Evolutionary conservation across 2,888 invertebrate genomes (phyloP).

Genomic region (Lypha dubia): DNA sequence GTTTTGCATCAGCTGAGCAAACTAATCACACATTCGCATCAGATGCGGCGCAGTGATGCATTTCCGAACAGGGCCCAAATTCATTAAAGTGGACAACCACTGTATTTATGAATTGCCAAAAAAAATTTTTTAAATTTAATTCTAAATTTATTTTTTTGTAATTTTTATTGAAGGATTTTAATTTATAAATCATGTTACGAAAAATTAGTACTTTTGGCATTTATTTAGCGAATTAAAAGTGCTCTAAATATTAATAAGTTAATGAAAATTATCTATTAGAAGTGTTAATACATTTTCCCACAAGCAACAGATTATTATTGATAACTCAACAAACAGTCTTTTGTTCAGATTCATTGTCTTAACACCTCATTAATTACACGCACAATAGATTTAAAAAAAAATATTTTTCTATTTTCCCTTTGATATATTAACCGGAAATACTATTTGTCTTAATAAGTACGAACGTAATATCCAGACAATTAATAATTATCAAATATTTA

Average conservation of each 20-base stretch:
- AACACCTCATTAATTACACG: slow-evolving; percentile 3
- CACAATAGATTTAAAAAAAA: neutral
- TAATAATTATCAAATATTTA: slow-evolving; percentile 37
- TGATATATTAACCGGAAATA: slow-evolving; percentile 29
- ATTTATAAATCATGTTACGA: neutral
- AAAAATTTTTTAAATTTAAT: no score
- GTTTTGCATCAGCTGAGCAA: no score
- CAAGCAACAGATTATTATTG: neutral
- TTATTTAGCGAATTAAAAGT: neutral
- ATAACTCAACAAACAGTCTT: neutral
- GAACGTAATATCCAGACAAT: slow-evolving; percentile 12
- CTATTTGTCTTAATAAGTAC: slow-evolving; percentile 8
- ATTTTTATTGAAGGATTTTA: no score
- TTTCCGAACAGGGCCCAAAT: no score
- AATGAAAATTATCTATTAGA: neutral
- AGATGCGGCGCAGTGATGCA: no score
- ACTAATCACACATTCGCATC: no score
- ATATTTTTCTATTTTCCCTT: slow-evolving; percentile 1
- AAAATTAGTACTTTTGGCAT: neutral
- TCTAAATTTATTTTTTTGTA: no score
- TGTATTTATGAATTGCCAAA: no score
- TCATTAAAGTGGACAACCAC: no score
- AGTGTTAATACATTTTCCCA: neutral
- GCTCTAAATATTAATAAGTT: neutral
- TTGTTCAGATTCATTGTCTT: neutral